Conservation (phyloP, 2,888 invertebrate genomes). For the Micropterix aruncella region DNA sequence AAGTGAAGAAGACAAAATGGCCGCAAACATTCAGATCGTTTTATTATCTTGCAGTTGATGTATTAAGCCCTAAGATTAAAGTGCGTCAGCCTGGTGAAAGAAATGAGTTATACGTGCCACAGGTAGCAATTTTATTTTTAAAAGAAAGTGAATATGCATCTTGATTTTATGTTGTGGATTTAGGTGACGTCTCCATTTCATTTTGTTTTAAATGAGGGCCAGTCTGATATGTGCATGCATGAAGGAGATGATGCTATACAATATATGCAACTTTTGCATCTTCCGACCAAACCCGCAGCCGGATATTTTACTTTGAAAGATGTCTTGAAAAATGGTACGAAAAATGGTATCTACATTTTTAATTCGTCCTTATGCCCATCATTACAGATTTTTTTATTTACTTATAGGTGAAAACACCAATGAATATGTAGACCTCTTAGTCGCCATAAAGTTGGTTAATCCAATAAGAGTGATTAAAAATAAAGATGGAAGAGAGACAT, state of each 20-base stretch:
- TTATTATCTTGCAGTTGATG: slow-evolving; percentile 50
- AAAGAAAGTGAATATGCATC: background rate
- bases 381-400: slow-evolving; percentile 1
- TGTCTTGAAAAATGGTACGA: slow-evolving; percentile 26
- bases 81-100: slow-evolving; percentile 34
- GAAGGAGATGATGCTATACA: slow-evolving; percentile 30
- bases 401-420: slow-evolving; percentile 25
- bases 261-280: slow-evolving; percentile 39
- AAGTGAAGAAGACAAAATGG: too few species aligned
- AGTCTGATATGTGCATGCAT: slow-evolving; percentile 45
- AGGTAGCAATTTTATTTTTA: slow-evolving; percentile 28
- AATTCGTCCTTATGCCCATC: too few species aligned
- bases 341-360: background rate
- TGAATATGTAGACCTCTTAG: slow-evolving; percentile 49
- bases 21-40: too few species aligned
- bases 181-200: slow-evolving; percentile 47
- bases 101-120: slow-evolving; percentile 48
- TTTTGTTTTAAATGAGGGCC: slow-evolving; percentile 50
- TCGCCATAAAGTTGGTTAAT: slow-evolving; percentile 49
- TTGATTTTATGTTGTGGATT: background rate
- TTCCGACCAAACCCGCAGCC: slow-evolving; percentile 50
- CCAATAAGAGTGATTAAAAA: slow-evolving; percentile 47
- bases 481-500: slow-evolving; percentile 39
- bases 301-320: slow-evolving; percentile 41
- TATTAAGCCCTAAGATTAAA: slow-evolving; percentile 49